phyloP scores from a whole-genome alignment of 2,113 vertebrate species.

The Polypterus bichir region DNA sequence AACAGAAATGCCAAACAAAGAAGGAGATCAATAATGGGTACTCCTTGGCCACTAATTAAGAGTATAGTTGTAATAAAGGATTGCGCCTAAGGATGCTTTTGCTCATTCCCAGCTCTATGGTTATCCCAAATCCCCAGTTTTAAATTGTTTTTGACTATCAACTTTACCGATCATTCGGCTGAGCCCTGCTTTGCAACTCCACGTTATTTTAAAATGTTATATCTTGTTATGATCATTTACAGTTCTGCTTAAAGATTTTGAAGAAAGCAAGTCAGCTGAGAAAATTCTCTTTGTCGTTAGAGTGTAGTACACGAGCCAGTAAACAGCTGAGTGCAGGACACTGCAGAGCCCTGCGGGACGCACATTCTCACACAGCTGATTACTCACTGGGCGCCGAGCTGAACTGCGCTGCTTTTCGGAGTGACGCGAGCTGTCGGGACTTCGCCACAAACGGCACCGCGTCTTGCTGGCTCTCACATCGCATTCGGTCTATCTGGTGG shows the following conservation, averaged over 20 bases:
- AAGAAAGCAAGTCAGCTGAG: neutral
- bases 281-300: neutral
- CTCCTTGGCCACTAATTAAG: neutral
- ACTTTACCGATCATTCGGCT: no score
- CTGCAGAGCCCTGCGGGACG: neutral
- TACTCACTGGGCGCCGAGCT: slow-evolving; percentile 12
- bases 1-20: neutral
- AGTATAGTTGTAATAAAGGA: neutral
- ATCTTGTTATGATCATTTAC: no score
- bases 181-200: no score
- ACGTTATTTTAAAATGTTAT: no score
- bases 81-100: no score
- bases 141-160: no score
- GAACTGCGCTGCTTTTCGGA: neutral
- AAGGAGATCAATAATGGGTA: neutral
- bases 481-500: slow-evolving; percentile 11
- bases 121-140: no score
- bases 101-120: no score
- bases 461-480: neutral
- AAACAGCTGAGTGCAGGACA: slow-evolving; percentile 23
- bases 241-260: neutral
- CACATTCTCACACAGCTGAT: slow-evolving; percentile 1
- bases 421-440: slow-evolving; percentile 21
- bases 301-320: neutral
- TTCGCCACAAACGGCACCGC: slow-evolving; percentile 1